These are phyloP conservation scores for Tychaedon coryphoeus DNA, from an alignment of 2,113 vertebrate species.

Conservation along the genomic window DNA sequence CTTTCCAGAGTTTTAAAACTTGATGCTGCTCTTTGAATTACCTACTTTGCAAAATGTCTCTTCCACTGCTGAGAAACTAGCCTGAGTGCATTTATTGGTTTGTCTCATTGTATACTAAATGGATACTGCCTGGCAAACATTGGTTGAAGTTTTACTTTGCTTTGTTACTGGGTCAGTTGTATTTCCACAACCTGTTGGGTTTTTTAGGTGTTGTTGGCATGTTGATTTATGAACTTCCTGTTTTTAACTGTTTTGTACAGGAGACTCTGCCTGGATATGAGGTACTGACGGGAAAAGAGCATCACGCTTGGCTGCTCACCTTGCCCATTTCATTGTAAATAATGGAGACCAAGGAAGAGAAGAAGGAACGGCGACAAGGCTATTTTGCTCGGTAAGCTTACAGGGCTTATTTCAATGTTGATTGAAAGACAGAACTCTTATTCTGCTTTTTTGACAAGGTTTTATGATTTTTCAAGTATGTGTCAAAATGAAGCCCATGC, in stretches of 20 bases:
- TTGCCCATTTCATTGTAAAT: neutral
- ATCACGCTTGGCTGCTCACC: conserved; percentile 4
- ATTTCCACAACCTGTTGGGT: neutral
- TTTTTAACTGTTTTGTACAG: conserved; percentile 21
- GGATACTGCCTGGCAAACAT: neutral
- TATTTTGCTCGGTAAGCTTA: conserved; percentile 80
- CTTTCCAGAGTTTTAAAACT: neutral
- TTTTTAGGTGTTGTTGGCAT: neutral
- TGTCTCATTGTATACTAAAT: neutral
- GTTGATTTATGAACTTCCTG: conserved; percentile 12
- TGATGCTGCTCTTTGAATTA: neutral
- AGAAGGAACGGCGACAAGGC: conserved; percentile 80
- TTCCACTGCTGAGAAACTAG: neutral
- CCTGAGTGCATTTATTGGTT: neutral
- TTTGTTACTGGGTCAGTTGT: neutral
- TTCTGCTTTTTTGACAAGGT: neutral
- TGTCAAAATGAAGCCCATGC: neutral
- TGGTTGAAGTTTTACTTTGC: conserved; percentile 60
- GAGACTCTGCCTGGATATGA: conserved; percentile 62
- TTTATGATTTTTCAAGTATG: neutral
- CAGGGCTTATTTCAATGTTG: neutral
- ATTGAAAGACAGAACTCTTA: neutral
- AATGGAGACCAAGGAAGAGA: conserved; percentile 83
- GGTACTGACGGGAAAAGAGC: conserved; percentile 39
- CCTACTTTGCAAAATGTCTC: neutral